These are phyloP conservation scores for Camelus bactrianus DNA, from an alignment of 2,113 vertebrate species.

Conservation along the genomic window DNA sequence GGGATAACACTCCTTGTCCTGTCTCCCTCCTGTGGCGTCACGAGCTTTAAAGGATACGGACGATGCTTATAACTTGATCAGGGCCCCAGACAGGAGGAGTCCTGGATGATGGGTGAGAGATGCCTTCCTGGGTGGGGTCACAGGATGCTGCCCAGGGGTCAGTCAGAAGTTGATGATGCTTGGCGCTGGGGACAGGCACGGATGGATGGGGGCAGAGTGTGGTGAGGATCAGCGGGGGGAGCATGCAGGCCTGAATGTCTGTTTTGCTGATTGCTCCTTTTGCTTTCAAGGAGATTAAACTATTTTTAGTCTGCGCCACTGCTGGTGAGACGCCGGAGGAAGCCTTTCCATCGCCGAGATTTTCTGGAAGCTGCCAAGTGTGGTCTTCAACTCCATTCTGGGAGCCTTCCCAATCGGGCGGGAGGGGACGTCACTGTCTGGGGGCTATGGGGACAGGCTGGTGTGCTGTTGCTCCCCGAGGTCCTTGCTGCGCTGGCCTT, in stretches of 20 bases:
- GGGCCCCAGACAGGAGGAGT: not conserved
- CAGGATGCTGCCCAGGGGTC: not conserved
- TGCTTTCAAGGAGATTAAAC: conserved; percentile 87
- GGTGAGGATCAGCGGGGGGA: not conserved
- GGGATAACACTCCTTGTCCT: not conserved
- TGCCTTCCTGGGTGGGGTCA: not conserved
- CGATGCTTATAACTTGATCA: rapidly evolving
- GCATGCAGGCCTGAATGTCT: conserved; percentile 57
- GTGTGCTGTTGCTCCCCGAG: not conserved
- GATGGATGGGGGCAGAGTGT: not conserved
- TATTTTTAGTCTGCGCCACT: conserved; percentile 87
- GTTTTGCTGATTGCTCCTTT: conserved; percentile 85
- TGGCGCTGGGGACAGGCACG: not conserved
- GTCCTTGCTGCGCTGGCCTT: conserved; percentile 16
- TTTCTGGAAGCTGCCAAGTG: conserved; percentile 87
- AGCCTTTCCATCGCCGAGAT: conserved; percentile 85
- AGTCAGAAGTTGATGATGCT: not conserved
- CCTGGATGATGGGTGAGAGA: not conserved
- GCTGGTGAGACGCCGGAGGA: conserved; percentile 85
- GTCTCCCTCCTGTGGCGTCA: not conserved
- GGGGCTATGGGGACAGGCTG: conserved; percentile 51
- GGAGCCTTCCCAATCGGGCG: conserved; percentile 58
- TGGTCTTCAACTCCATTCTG: conserved; percentile 84
- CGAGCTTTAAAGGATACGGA: not conserved
- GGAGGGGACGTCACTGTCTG: conserved; percentile 49